Conservation (phyloP, 2,113 vertebrate species). For the Arizona elegans region DNA sequence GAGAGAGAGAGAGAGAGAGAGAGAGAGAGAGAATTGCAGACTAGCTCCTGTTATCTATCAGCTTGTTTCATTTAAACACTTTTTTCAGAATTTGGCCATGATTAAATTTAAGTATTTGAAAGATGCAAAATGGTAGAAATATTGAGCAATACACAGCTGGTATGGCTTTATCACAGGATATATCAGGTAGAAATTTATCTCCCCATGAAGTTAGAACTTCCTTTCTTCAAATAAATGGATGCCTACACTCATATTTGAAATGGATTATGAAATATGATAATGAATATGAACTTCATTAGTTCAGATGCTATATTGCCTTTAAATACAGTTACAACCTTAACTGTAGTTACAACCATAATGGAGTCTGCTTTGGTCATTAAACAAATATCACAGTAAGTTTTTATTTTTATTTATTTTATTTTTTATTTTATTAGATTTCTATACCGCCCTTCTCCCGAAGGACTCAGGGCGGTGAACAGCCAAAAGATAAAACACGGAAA, state of each 20-base stretch:
- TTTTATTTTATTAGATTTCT: too few species aligned
- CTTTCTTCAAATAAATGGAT: neutral
- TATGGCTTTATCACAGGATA: neutral
- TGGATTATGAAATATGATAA: neutral
- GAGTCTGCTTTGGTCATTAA: too few species aligned
- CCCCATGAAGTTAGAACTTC: neutral
- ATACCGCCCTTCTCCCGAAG: too few species aligned
- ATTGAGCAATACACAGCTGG: neutral
- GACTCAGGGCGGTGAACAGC: too few species aligned
- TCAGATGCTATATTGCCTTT: neutral
- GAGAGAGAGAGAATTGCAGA: neutral
- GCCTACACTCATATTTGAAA: neutral
- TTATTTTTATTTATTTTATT: too few species aligned
- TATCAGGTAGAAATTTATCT: neutral
- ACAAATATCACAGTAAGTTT: too few species aligned
- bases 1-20: neutral
- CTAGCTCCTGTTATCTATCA: conserved; percentile 23
- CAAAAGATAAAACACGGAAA: too few species aligned
- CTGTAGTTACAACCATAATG: too few species aligned
- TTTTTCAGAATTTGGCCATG: neutral
- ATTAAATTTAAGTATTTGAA: accelerated
- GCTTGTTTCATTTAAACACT: conserved; percentile 22
- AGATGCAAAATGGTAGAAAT: neutral
- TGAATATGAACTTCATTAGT: neutral
- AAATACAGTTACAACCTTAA: too few species aligned